These are phyloP conservation scores for Asobara japonica DNA, from an alignment of 1,140 invertebrate species.

Conservation along the genomic window DNA sequence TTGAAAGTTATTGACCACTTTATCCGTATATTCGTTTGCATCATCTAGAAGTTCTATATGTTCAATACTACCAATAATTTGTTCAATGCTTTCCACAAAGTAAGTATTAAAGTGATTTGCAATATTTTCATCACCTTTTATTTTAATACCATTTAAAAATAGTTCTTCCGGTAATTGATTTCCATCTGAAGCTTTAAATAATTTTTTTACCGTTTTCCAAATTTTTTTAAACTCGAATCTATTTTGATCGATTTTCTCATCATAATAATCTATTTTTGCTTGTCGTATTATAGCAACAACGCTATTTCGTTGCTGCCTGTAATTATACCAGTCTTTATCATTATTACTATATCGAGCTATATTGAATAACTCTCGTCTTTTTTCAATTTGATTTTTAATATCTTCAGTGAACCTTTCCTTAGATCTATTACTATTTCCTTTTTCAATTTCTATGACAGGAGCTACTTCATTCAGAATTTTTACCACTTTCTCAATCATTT, in stretches of 20 bases:
- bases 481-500: neutral
- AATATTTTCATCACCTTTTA: neutral
- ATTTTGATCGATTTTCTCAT: constrained; percentile 18
- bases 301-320: constrained; percentile 14
- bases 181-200: neutral
- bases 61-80: neutral
- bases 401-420: constrained; percentile 11
- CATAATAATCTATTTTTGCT: constrained; percentile 19
- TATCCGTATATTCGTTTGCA: no score
- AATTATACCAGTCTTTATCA: neutral
- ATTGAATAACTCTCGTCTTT: constrained; percentile 3
- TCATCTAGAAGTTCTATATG: no score
- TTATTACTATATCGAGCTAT: neutral
- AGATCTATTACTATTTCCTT: neutral
- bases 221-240: neutral
- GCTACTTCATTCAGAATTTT: neutral
- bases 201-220: neutral
- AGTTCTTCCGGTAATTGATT: neutral
- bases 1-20: no score
- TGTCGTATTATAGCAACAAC: neutral
- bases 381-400: neutral
- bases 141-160: neutral
- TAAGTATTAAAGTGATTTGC: neutral
- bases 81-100: neutral
- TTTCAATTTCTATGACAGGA: neutral